These are phyloP conservation scores for Petaurus breviceps DNA, from an alignment of 2,113 vertebrate genomes.

Conservation along the genomic window DNA sequence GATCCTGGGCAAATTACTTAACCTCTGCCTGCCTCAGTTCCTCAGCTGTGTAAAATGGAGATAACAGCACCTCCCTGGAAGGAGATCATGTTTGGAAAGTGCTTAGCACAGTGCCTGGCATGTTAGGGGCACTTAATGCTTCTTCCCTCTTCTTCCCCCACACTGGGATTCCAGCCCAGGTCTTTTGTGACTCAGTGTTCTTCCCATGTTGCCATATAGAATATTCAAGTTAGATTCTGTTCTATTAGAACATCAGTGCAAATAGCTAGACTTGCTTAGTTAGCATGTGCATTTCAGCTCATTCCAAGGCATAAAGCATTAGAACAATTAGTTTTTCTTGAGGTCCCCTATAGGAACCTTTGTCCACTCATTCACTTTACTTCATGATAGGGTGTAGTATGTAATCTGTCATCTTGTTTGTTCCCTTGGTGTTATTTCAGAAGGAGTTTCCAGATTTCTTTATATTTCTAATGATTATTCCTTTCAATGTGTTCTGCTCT, in stretches of 20 bases:
- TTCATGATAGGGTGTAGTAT: not conserved
- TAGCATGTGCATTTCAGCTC: not conserved
- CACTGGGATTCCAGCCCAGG: not conserved
- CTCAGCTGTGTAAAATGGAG: not conserved
- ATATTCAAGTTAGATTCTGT: not conserved
- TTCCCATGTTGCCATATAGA: not conserved
- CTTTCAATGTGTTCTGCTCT: not conserved
- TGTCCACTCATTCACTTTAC: not conserved
- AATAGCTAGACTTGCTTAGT: not conserved
- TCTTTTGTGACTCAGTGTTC: not conserved
- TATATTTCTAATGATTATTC: not conserved
- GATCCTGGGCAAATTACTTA: not conserved
- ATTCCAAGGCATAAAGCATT: not conserved
- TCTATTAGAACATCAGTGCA: not conserved
- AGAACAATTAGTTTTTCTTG: not conserved
- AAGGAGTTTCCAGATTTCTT: not conserved
- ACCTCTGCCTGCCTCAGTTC: not conserved
- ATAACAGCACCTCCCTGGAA: not conserved
- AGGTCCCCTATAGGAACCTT: not conserved
- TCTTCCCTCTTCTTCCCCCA: not conserved
- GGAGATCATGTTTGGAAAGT: not conserved
- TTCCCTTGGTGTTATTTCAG: not conserved
- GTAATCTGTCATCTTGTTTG: not conserved
- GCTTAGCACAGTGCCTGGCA: not conserved
- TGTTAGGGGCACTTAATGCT: too few species aligned